Percentiles rank a stretch among this genome's conserved stretches.
These are phyloP conservation scores for Fringilla coelebs DNA, from an alignment of 2,797 vertebrate genomes.

Conservation along the genomic window DNA sequence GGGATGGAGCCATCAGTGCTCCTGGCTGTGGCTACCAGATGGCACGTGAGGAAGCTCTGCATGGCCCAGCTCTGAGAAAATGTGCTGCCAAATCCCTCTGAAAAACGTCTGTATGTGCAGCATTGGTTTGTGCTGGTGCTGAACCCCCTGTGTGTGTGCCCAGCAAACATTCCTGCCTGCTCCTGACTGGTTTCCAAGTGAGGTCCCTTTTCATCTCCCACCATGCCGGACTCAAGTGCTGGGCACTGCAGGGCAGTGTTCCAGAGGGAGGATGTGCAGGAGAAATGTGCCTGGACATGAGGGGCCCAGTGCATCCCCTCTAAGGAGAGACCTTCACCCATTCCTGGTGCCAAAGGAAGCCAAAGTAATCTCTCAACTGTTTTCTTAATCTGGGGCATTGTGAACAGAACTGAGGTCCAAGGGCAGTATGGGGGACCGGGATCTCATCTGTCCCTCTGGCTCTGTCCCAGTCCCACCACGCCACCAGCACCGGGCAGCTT, in stretches of 20 bases:
- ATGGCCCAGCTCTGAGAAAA: fast-evolving
- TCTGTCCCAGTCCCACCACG: neutral
- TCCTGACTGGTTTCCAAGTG: neutral
- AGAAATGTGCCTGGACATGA: fast-evolving
- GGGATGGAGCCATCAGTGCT: fast-evolving
- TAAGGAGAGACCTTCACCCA: neutral
- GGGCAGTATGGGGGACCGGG: fast-evolving
- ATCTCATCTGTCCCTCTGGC: neutral
- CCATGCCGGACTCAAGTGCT: fast-evolving
- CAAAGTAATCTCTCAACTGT: neutral
- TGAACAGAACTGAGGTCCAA: no score
- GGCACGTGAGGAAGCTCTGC: fast-evolving
- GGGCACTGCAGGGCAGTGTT: neutral
- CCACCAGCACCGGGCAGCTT: neutral
- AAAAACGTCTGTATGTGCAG: fast-evolving
- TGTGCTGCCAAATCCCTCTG: neutral
- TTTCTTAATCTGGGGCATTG: neutral
- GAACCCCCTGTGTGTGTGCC: neutral
- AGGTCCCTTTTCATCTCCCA: neutral
- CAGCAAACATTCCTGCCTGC: neutral
- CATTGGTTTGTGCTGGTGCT: neutral
- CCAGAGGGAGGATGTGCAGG: neutral
- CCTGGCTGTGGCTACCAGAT: neutral
- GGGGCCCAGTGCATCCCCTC: fast-evolving
- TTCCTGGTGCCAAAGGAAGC: fast-evolving